A percentile compares a stretch with the other conserved stretches of the same genome.
These are phyloP conservation scores for Idaea aversata DNA, from an alignment of 2,888 invertebrate genomes.

Conservation along the genomic window DNA sequence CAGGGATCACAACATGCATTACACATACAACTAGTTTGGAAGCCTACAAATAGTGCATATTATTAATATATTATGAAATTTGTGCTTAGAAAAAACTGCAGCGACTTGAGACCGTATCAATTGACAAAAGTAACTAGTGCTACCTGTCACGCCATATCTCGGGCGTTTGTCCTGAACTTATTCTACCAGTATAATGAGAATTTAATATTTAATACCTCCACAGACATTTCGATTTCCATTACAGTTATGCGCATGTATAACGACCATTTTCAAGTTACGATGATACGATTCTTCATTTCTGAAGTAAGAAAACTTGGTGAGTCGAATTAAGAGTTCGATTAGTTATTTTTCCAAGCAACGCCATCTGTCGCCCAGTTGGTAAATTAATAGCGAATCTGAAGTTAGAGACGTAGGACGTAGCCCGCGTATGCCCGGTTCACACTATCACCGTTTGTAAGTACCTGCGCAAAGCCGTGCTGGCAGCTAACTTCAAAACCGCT, in stretches of 20 bases:
- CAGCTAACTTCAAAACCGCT: not conserved
- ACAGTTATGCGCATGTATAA: slow-evolving; percentile 58
- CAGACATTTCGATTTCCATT: slow-evolving; percentile 48
- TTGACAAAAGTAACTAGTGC: too few relatives aligned
- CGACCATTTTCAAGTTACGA: slow-evolving; percentile 63
- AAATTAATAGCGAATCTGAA: not conserved
- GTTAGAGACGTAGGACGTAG: not conserved
- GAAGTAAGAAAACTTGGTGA: slow-evolving; percentile 69
- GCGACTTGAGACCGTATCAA: too few relatives aligned
- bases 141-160: too few relatives aligned
- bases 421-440: too few relatives aligned
- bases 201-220: slow-evolving; percentile 47
- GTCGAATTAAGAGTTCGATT: slow-evolving; percentile 14
- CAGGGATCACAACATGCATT: slow-evolving; percentile 37
- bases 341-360: too few relatives aligned
- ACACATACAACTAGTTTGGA: slow-evolving; percentile 40
- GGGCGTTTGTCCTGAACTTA: too few relatives aligned
- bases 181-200: slow-evolving; percentile 12
- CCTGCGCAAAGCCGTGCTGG: not conserved
- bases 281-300: slow-evolving; percentile 47
- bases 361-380: too few relatives aligned
- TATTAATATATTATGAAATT: not conserved
- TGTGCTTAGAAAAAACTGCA: too few relatives aligned
- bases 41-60: slow-evolving; percentile 47
- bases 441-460: too few relatives aligned